These are phyloP conservation scores for Atherinosoma microstoma DNA, from an alignment of 2,797 vertebrate species.

Conservation along the genomic window DNA sequence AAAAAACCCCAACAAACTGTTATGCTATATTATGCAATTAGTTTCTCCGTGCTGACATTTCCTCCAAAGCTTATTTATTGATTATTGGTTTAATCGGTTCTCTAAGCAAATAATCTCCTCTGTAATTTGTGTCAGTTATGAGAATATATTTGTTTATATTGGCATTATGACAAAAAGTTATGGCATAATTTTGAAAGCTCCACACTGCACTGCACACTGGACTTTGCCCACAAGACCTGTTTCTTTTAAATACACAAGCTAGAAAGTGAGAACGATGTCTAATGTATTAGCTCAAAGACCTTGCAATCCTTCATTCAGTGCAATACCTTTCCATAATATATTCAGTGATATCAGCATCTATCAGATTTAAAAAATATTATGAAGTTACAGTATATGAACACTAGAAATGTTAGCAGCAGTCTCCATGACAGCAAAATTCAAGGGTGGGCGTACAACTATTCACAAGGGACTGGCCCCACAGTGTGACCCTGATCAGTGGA, in stretches of 20 bases:
- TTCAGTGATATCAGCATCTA: background rate
- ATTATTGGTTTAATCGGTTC: constrained; percentile 18
- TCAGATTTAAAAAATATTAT: constrained; percentile 26
- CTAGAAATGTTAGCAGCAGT: constrained; percentile 46
- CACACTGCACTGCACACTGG: background rate
- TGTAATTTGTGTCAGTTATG: constrained; percentile 18
- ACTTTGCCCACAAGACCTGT: background rate
- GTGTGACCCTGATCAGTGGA: constrained; percentile 60
- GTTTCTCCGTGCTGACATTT: constrained; percentile 6
- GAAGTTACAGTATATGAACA: constrained; percentile 31
- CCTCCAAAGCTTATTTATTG: constrained; percentile 3
- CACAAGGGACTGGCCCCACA: constrained; percentile 48
- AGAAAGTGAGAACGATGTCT: background rate
- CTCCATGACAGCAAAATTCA: constrained; percentile 67
- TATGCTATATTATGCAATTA: constrained; percentile 2
- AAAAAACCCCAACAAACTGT: background rate
- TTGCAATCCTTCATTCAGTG: background rate
- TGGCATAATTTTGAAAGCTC: constrained; percentile 1
- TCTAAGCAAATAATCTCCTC: constrained; percentile 3
- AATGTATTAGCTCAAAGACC: background rate
- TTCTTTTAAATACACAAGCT: background rate
- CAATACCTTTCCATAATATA: background rate
- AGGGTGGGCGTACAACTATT: constrained; percentile 57
- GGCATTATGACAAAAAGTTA: constrained; percentile 6
- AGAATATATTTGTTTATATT: constrained; percentile 3